Conservation (phyloP, 2,113 vertebrate genomes). For the Gambusia holbrooki region DNA sequence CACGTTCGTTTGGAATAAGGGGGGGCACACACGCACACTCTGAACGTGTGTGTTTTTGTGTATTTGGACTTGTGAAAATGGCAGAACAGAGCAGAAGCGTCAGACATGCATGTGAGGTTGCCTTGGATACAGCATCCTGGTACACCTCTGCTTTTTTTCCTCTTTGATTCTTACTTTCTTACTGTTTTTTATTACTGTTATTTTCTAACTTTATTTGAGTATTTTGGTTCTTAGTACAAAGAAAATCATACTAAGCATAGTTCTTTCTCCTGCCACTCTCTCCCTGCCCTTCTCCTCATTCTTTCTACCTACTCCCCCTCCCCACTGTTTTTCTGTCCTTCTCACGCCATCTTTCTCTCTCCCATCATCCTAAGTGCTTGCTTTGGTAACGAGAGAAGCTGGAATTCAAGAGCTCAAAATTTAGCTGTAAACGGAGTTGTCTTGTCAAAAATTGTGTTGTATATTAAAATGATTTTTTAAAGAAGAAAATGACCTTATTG, state of each 20-base stretch:
- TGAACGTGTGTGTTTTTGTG: conserved; percentile 62
- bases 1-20: conserved; percentile 64
- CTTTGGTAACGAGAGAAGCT: conserved; percentile 80
- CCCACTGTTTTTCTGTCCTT: conserved; percentile 49
- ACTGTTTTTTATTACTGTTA: conserved; percentile 71
- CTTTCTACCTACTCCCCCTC: conserved; percentile 55
- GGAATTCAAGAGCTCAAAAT: conserved; percentile 78
- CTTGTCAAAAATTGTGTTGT: conserved; percentile 84
- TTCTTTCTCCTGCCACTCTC: conserved; percentile 40
- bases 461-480: conserved; percentile 84
- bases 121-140: conserved; percentile 71
- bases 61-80: conserved; percentile 74
- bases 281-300: conserved; percentile 48
- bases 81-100: conserved; percentile 68
- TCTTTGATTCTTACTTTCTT: conserved; percentile 66
- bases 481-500: conserved; percentile 80
- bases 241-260: conserved; percentile 73
- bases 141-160: conserved; percentile 66
- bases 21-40: conserved; percentile 34
- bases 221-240: conserved; percentile 74
- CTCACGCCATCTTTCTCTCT: conserved; percentile 51
- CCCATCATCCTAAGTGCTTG: conserved; percentile 72
- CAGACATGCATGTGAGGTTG: conserved; percentile 82
- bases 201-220: conserved; percentile 79
- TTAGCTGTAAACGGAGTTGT: conserved; percentile 81